Base-by-base conservation (phyloP, 2,888 invertebrate genomes). In the Acanthosepion lycidas region DNA sequence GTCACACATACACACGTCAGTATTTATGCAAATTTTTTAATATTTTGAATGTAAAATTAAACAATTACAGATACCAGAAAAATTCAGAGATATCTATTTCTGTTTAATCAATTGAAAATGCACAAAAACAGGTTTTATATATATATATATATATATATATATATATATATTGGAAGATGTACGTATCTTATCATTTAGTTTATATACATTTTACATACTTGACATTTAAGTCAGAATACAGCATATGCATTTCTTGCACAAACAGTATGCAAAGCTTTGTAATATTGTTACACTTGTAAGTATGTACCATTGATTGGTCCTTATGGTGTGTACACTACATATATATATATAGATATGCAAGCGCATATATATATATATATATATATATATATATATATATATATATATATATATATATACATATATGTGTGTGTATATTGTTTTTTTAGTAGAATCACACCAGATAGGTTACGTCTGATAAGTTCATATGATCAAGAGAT, bases 191-290 rank as follows among this genome's bases (percentile, higher is more conserved):
- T 55, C 8, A 59, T 59, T 59, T 23, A 15, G 49, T 93, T 12
- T 93, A 49, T 93, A 93, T 94, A 94, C 42, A 55, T 55, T n/a
- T n/a, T 78, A n/a, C n/a, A 78, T 78, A n/a, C 33, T 78, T 33
- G 78, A 78, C n/a, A 78, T 78, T 9, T 28, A 92, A 20, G 48
- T 92, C 42, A 20, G 26, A 23, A 92, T 92, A 92, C 48, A 28
- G 42, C 6, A 1, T 23, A 48, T 48, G 42, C 42, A 48, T 48
- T 92, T 48, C 26, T 48, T 92, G 48, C 48, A 92, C 26, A 28
- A 18, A 42, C 48, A 49, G 92, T 51, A 48, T 53, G 28, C 18
- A 92, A 9, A 1, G 49, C 42, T 51, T 28, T 92, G 28, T 51
- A 18, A 51, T 12, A 51, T 78, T 78, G n/a, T 12, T 78, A 78